Conservation (phyloP, 2,888 invertebrate species). For the Megaustenia siamemsis region DNA sequence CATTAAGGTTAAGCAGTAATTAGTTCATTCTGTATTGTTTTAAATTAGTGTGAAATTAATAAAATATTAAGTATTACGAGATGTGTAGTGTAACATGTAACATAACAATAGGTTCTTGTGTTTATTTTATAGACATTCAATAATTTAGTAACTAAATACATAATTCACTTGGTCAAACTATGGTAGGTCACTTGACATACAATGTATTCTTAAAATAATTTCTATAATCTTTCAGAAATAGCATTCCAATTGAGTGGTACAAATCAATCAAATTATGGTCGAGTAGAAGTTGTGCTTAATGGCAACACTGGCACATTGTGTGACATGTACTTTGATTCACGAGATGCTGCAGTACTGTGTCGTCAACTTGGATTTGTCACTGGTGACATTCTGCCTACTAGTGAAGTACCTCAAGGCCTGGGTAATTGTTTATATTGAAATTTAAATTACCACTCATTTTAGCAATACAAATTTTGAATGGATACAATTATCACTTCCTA, state of each 20-base stretch:
- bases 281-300: constrained; percentile 85
- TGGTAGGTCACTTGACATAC: neutral
- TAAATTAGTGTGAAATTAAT: too few species aligned
- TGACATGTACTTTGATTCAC: constrained; percentile 86
- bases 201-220: neutral
- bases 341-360: constrained; percentile 84
- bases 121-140: too few species aligned
- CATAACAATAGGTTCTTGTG: too few species aligned
- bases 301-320: constrained; percentile 88
- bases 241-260: constrained; percentile 34
- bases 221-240: constrained; percentile 33
- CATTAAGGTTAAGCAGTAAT: too few species aligned
- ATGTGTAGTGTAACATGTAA: too few species aligned
- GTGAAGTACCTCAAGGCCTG: neutral
- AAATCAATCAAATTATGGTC: constrained; percentile 59
- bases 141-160: too few species aligned
- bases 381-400: constrained; percentile 56
- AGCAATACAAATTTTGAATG: too few species aligned
- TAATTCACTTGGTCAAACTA: too few species aligned
- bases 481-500: too few species aligned
- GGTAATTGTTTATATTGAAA: constrained; percentile 6
- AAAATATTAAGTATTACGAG: too few species aligned
- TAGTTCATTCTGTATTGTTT: too few species aligned
- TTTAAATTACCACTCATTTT: neutral
- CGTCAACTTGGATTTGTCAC: constrained; percentile 67